These are phyloP conservation scores for Syngnathus typhle DNA, from an alignment of 2,113 vertebrate genomes.

Conservation along the genomic window DNA sequence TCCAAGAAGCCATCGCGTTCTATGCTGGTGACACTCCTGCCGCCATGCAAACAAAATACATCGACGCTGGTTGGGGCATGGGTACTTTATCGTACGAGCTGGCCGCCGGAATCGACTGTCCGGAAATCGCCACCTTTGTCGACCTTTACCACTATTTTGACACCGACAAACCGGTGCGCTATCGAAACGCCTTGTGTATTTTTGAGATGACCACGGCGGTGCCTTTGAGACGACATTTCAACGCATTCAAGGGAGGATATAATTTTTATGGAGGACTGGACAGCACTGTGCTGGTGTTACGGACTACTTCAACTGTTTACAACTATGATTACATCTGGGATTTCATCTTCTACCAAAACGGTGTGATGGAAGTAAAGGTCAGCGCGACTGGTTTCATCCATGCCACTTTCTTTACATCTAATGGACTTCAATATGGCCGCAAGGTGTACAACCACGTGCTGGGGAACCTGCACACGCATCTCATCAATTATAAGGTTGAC, in stretches of 20 bases:
- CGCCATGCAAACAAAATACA: conserved; percentile 87
- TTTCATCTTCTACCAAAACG: conserved; percentile 83
- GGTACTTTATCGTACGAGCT: conserved; percentile 76
- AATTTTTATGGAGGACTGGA: conserved; percentile 81
- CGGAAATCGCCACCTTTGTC: conserved; percentile 75
- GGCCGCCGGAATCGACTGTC: conserved; percentile 83
- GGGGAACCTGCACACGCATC: conserved; percentile 87
- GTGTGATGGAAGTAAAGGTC: conserved; percentile 83
- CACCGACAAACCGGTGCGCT: conserved; percentile 69
- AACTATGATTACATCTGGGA: conserved; percentile 98
- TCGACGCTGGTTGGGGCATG: conserved; percentile 84
- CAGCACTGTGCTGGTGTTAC: conserved; percentile 78
- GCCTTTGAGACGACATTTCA: conserved; percentile 83
- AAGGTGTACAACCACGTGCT: conserved; percentile 80
- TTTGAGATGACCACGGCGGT: conserved; percentile 83
- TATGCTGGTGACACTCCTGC: conserved; percentile 82
- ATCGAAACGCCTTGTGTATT: conserved; percentile 75
- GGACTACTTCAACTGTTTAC: conserved; percentile 85
- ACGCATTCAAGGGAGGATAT: conserved; percentile 76
- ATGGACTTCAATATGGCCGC: conserved; percentile 75
- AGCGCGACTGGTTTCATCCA: conserved; percentile 86
- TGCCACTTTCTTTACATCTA: conserved; percentile 80
- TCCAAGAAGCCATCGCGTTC: conserved; percentile 85
- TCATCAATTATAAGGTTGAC: conserved; percentile 88
- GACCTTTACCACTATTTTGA: conserved; percentile 81